phyloP scores from a whole-genome alignment of 2,797 vertebrate species.

The Tokudaia tokunoshimensis region DNA sequence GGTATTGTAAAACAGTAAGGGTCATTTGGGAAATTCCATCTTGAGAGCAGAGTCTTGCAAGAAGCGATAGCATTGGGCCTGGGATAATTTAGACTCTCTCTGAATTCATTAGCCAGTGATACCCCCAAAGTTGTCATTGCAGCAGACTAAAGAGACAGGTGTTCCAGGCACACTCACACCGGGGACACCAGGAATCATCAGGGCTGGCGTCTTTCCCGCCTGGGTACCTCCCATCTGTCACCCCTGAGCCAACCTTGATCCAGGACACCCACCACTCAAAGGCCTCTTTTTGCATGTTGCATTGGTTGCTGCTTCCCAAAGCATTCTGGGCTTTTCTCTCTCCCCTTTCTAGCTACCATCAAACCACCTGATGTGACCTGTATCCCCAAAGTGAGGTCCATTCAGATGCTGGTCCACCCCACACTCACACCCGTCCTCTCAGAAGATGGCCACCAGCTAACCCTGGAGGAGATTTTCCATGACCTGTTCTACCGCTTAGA shows the following conservation, averaged over 20 bases:
- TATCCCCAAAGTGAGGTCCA: slow-evolving; percentile 78
- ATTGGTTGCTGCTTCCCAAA: background rate
- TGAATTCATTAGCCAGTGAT: background rate
- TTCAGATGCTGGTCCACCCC: slow-evolving; percentile 84
- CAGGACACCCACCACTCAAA: too few relatives aligned
- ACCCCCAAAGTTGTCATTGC: background rate
- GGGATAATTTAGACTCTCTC: background rate
- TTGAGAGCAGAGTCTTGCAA: background rate
- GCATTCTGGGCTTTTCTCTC: background rate
- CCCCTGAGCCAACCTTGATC: background rate
- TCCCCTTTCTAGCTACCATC: slow-evolving; percentile 81
- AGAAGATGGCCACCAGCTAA: slow-evolving; percentile 60
- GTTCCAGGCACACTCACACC: background rate
- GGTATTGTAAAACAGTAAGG: background rate
- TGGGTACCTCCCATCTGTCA: background rate
- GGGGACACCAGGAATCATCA: background rate
- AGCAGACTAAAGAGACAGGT: background rate
- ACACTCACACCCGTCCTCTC: slow-evolving; percentile 66
- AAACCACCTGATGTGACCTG: slow-evolving; percentile 84
- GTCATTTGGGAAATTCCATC: slow-evolving; percentile 25
- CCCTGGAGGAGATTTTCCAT: slow-evolving; percentile 84
- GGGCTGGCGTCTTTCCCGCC: background rate
- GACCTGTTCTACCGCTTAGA: slow-evolving; percentile 82
- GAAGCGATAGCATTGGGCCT: background rate
- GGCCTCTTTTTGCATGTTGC: background rate